Percentiles rank a stretch among this genome's conserved stretches.
phyloP scores from a whole-genome alignment of 1,140 invertebrate genomes.

The Aphaenogaster ashmeadi region DNA sequence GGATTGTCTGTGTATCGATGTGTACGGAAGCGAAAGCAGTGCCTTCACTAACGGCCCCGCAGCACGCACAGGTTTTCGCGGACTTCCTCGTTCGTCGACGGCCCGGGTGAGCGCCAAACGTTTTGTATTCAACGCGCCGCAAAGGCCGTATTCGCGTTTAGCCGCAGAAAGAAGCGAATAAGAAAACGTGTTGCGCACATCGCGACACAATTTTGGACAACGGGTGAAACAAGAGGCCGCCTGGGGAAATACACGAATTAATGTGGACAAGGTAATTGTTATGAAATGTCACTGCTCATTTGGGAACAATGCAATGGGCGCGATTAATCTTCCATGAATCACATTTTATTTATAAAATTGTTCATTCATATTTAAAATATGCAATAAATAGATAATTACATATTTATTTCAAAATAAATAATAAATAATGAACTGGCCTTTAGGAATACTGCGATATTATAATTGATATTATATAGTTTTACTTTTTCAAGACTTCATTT shows the following conservation, averaged over 20 bases:
- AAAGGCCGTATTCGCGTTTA: conserved; percentile 36
- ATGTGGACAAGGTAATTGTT: conserved; percentile 2
- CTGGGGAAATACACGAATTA: conserved; percentile 5
- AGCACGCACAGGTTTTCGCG: conserved; percentile 74
- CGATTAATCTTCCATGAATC: not conserved
- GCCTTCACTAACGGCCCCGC: conserved; percentile 71
- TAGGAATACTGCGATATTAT: not conserved
- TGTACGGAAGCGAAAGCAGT: conserved; percentile 73
- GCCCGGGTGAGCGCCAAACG: conserved; percentile 48
- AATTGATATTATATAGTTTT: not conserved
- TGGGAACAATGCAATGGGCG: not conserved
- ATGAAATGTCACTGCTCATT: conserved; percentile 9
- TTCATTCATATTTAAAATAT: not conserved
- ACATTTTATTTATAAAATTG: conserved; percentile 1
- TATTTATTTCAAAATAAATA: not conserved
- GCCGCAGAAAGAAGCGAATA: conserved; percentile 4
- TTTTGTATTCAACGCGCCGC: conserved; percentile 51
- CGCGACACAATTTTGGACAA: conserved; percentile 36
- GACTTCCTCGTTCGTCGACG: conserved; percentile 45
- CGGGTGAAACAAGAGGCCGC: not conserved
- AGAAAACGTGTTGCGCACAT: conserved; percentile 17
- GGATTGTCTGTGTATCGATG: conserved; percentile 70
- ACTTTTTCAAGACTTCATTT: not conserved
- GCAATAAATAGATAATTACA: not conserved
- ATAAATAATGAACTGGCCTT: not conserved